Evolutionary conservation across 2,113 vertebrate species (phyloP), one percentile per base, ranked within the genome.

Genomic region (Rhynchomys soricoides): DNA sequence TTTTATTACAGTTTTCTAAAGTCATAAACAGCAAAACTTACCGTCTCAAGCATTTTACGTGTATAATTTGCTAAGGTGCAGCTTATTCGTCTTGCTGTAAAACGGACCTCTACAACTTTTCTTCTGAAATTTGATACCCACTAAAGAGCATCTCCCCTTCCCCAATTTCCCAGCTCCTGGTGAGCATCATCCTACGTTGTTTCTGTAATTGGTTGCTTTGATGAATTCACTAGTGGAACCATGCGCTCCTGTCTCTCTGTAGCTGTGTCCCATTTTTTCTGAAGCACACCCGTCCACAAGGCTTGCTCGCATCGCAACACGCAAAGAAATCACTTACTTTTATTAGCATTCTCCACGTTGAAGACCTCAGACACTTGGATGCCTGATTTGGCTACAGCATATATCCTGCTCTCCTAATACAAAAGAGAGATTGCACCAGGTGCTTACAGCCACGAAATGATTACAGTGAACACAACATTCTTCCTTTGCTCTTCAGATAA

Each of bases 341-440:
- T 99, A 97, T 98, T 99, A 75, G 98, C 95, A 85, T 98, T 97
- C 83, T 99, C 99, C 96, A 98, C 12, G 95, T 97, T 98, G 87
- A 99, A 99, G 64, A 98, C 99, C 98, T 99, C 99, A 85, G 99
- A 99, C 98, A 99, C 99, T 94, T 99, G 98, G 98, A 99, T 99
- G 91, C 99, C 99, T 95, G 99, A 99, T 97, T 99, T 99, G 96
- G 99, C 99, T 95, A 99, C 99, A 78, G 99, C 99, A 94, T 99
- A 99, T 98, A 99, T 99, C 96, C 99, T 99, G 98, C 99, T 99
- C 98, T 99, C 99, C 99, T 99, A 96, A 89, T 48, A 71, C 92
- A 96, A 87, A 98, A 98, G 64, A 98, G 70, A 98, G 86, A 89
- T 31, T 97, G 85, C 96, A 83, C 73, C 90, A 70, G 34, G 78